Base-by-base conservation (phyloP, 1,140 invertebrate species). In the Macrosteles quadrilineatus region DNA sequence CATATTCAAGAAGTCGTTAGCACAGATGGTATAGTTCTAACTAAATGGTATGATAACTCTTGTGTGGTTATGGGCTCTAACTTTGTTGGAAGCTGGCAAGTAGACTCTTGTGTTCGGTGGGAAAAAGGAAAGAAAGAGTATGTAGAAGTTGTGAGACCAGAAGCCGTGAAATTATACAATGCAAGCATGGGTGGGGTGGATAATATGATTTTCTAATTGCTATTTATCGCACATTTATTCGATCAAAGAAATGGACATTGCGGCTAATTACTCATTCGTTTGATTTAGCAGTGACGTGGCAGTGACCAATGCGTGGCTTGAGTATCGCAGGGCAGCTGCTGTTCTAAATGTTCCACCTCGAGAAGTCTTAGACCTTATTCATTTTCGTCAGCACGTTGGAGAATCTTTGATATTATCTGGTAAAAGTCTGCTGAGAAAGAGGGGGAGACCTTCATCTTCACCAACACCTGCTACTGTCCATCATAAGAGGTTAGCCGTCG, bases 181-280 rank as follows among this genome's bases (percentile, higher is more conserved):
- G 72, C 74, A 55, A 76, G 71, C 59, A 81, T 81, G 79, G 79
- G 79, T 6, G 81, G 21, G 77, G 81, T 36, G 80, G 82, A 72
- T 40, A 72, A 12, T 65, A 66, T 25, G 77, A 77, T 43, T 70
- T 69, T 30, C 50, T 76, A 4, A 73, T 76, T 29, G 69, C 73
- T 23, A 29, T 67, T 14, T 74, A 73, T 30, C 64, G 67, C 30
- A 69, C 31, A 27, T 72, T 69, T 65, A 70, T 73, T 2, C 14
- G 67, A 21, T 71, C 68, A 12, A 21, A 47, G 14, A 74, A 73
- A 50, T 68, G 68, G 73, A 73, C 73, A 9, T 14, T 73, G 1
- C 25, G 69, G 21, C 21, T 74, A 21, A 65, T 74, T 31, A 32
- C 19, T 1, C 73, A 73, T 68, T 1, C 66, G 0, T n/a, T 72